Evolutionary conservation across 2,797 vertebrate species (phyloP), one percentile per base, ranked within the genome.

Genomic region (Urocyon cinereoargenteus): DNA sequence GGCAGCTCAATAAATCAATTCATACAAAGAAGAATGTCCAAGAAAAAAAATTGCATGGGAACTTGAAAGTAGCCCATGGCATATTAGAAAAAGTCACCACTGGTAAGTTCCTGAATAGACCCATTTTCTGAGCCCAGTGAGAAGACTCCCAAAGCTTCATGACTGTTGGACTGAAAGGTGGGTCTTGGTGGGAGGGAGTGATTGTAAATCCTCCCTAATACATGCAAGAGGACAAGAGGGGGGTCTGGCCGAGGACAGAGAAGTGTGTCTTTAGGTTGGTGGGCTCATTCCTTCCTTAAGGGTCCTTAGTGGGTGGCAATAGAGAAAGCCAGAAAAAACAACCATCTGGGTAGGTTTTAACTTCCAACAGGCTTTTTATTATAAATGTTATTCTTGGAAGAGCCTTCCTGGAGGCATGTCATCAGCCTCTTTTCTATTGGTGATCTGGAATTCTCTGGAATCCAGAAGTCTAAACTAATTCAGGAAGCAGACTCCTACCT

Each of bases 301-400:
- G 24, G 61, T 83, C 85, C 96, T 93, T 66, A 70, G 77, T 96
- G 95, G 93, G 96, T 97, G 95, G 94, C 87, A 55, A 18, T 53
- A 62, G 36, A 61, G 57, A 95, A 64, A 86, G 16, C 78, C 79
- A 81, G 24, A 40, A 81, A 92, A 93, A 97, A 77, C 40, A 59
- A 31, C 57, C 83, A 68, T 88, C 90, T 91, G 90, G 19, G 49
- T 70, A 62, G 82, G 2, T 82, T 88, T 81, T 36, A 59, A 82
- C n/a, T 83, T 90, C 78, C 61, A 53, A 3, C 55, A 59, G 61
- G 72, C 45, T 59, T 62, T 85, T 93, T 90, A 82, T 53, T 84
- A 9, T 61, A 84, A 91, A 51, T 97, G 90, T 96, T 97, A 75
- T 90, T 93, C 97, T 96, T 93, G 96, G 93, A 92, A 94, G 51